Base-by-base conservation (phyloP, 2,113 vertebrate genomes). In the Nesogale talazaci region DNA sequence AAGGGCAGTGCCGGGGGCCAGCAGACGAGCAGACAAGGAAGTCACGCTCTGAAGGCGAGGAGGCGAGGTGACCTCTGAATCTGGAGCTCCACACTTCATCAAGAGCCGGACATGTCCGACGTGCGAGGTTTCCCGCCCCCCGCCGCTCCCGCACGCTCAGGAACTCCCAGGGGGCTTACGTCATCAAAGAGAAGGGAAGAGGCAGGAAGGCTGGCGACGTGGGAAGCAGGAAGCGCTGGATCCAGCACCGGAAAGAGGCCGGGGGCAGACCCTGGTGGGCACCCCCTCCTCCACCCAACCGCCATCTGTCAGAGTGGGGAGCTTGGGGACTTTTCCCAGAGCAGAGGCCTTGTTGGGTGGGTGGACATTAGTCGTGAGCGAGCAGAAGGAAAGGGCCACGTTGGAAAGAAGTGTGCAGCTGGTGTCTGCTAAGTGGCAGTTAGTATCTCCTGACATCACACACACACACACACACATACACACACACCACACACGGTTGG, bases 401-500 rank as follows among this genome's bases (percentile, higher is more conserved):
- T 52, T 52, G 46, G 46, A 5, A 52, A 52, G 46, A 52, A 7
- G 46, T 12, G 9, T 52, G 46, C 46, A 10, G 46, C 46, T 52
- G 46, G 46, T 52, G 10, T 52, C 46, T 52, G 46, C 46, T 52
- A 52, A 52, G 46, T 52, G 46, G 46, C 46, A 52, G 2, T 52
- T 52, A 52, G 34, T 3, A 2, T 10, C 27, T 63, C 59, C 27
- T 10, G 34, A n/a, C 40, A 69, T 46, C 34, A 42, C 63, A 42
- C 1, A 27, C 22, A 34, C 69, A 20, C n/a, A n/a, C n/a, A n/a
- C n/a, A n/a, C n/a, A n/a, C n/a, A n/a, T n/a, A n/a, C n/a, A n/a
- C n/a, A n/a, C n/a, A n/a, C n/a, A n/a, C n/a, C 22, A 34, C 69
- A 20, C 23, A 20, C 7, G 6, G 38, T 0, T 0, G 4, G 78